A percentile compares a stretch with the other conserved stretches of the same genome.
These are phyloP conservation scores for Menidia beryllina DNA, from an alignment of 2,113 vertebrate genomes.

Conservation along the genomic window DNA sequence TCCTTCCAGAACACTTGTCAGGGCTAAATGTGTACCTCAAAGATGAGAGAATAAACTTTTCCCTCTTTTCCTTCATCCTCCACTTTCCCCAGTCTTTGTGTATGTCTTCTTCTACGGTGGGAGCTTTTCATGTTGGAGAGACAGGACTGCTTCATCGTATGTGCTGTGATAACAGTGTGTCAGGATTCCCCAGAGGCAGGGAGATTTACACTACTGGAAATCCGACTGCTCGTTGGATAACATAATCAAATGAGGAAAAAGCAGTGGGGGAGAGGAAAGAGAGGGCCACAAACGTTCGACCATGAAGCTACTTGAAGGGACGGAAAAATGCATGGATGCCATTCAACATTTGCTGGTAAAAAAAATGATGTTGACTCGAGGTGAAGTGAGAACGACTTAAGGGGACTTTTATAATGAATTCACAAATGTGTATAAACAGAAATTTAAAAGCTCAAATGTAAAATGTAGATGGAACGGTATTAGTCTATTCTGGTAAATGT, in stretches of 20 bases:
- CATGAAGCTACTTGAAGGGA: conserved; percentile 10
- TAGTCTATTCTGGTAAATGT: neutral
- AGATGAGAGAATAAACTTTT: conserved; percentile 42
- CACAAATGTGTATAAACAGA: neutral
- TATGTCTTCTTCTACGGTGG: conserved; percentile 26
- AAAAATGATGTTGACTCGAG: neutral
- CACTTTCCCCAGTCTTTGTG: conserved; percentile 12
- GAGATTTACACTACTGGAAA: conserved; percentile 62
- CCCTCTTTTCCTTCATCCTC: neutral
- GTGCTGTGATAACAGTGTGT: conserved; percentile 66
- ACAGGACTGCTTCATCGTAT: conserved; percentile 50
- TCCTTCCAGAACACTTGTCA: conserved; percentile 48
- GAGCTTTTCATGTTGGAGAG: conserved; percentile 44
- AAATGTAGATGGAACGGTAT: too few relatives aligned
- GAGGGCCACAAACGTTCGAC: conserved; percentile 29
- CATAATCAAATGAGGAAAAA: conserved; percentile 50
- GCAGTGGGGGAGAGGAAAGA: neutral
- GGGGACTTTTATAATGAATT: too few relatives aligned
- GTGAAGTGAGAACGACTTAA: neutral
- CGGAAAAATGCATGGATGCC: neutral
- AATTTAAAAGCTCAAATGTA: too few relatives aligned
- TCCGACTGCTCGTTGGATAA: conserved; percentile 51
- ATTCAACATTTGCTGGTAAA: too few relatives aligned
- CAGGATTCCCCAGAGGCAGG: conserved; percentile 54
- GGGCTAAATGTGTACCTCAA: conserved; percentile 48